A percentile compares a stretch with the other conserved stretches of the same genome.
These are phyloP conservation scores for Nephrocerus scutellatus DNA, from an alignment of 2,888 invertebrate species.

Conservation along the genomic window DNA sequence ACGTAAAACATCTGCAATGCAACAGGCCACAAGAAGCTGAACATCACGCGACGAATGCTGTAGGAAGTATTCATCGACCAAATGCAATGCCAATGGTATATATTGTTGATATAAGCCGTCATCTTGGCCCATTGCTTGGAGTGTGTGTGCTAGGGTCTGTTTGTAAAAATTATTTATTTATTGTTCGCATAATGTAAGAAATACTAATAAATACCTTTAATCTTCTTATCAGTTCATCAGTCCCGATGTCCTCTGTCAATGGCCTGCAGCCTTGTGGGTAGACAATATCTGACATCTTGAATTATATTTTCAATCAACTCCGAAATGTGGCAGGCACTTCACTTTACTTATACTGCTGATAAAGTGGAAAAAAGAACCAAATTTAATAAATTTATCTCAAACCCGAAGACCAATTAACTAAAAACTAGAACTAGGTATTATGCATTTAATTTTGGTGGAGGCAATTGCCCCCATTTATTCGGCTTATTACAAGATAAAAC, in stretches of 20 bases:
- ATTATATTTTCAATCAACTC: too few species aligned
- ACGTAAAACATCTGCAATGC: constrained; percentile 92
- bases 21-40: constrained; percentile 89
- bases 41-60: constrained; percentile 87
- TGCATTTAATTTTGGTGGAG: too few species aligned
- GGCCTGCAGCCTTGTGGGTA: constrained; percentile 95
- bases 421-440: too few species aligned
- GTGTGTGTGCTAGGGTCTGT: constrained; percentile 83
- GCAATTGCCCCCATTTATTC: too few species aligned
- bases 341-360: neutral
- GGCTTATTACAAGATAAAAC: too few species aligned
- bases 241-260: constrained; percentile 87
- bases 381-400: too few species aligned
- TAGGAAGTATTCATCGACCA: constrained; percentile 89
- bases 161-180: neutral
- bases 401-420: too few species aligned
- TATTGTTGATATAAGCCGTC: constrained; percentile 89
- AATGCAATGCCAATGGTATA: constrained; percentile 83
- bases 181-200: constrained; percentile 4
- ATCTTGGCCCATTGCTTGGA: constrained; percentile 95
- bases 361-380: constrained; percentile 4
- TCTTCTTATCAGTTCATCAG: constrained; percentile 90
- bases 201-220: constrained; percentile 63
- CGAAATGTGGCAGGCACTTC: too few species aligned
- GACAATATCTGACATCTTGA: constrained; percentile 71